phyloP scores from a whole-genome alignment of 2,113 vertebrate species.

The Alaudala cheleensis region DNA sequence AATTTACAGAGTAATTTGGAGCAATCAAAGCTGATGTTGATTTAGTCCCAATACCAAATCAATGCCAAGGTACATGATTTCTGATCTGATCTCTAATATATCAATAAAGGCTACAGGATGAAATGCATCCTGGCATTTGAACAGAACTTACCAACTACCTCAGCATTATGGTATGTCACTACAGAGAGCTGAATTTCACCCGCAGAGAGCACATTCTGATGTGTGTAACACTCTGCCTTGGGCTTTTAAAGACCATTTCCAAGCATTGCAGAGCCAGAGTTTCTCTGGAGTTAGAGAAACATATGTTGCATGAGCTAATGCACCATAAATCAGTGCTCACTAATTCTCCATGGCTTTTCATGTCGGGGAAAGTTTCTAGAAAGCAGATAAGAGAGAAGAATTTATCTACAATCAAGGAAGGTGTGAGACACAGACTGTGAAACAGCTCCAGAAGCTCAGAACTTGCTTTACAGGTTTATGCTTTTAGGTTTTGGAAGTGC shows the following conservation, averaged over 20 bases:
- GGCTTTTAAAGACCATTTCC: neutral
- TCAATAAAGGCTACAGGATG: neutral
- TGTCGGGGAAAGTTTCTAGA: neutral
- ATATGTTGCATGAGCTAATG: neutral
- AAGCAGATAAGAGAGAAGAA: slow-evolving; percentile 19
- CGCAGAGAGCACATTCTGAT: neutral
- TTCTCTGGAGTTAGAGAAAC: neutral
- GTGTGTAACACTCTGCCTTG: neutral
- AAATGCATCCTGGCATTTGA: neutral
- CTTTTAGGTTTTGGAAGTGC: neutral
- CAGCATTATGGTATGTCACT: neutral
- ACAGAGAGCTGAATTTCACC: neutral
- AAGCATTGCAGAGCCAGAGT: neutral
- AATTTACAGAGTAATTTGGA: neutral
- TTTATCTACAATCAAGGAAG: neutral
- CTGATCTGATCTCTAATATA: neutral
- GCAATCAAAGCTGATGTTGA: neutral
- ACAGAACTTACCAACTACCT: slow-evolving; percentile 1
- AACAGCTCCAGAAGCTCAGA: neutral
- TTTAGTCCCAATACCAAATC: neutral
- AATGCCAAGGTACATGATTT: neutral
- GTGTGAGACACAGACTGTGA: neutral
- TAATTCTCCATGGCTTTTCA: neutral
- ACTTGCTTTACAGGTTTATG: neutral
- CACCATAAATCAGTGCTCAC: neutral